Conservation (phyloP, 2,797 vertebrate species). For the Acanthurus lineatus region DNA sequence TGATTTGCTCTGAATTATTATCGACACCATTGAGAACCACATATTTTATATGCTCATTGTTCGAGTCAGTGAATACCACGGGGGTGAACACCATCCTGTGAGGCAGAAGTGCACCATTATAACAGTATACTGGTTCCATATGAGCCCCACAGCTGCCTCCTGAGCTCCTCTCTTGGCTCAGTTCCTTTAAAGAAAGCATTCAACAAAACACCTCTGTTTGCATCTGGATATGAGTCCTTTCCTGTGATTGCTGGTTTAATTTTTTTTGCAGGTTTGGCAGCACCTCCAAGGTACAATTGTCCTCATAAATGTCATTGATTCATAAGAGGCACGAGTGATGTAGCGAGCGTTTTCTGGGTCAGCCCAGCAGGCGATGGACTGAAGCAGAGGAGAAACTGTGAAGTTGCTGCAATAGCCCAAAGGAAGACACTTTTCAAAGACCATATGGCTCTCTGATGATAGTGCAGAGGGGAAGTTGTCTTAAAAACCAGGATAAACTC, state of each 20-base stretch:
- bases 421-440: conserved; percentile 71
- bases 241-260: background rate
- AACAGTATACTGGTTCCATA: conserved; percentile 78
- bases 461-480: conserved; percentile 29
- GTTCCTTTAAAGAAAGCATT: conserved; percentile 13
- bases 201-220: conserved; percentile 21
- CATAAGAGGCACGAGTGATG: conserved; percentile 43
- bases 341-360: conserved; percentile 76
- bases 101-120: conserved; percentile 79
- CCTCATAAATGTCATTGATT: conserved; percentile 39
- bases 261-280: conserved; percentile 17
- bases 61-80: conserved; percentile 52
- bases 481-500: conserved; percentile 21
- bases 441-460: conserved; percentile 73
- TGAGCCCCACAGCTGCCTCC: conserved; percentile 76
- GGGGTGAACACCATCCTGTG: conserved; percentile 49
- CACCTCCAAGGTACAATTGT: conserved; percentile 39
- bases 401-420: conserved; percentile 68
- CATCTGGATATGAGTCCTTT: conserved; percentile 29
- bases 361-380: conserved; percentile 73
- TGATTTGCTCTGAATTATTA: conserved; percentile 13
- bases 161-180: conserved; percentile 10
- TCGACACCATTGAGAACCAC: conserved; percentile 1
- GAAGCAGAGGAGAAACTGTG: conserved; percentile 68
- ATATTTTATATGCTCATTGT: conserved; percentile 47